phyloP scores from a whole-genome alignment of 2,113 vertebrate species.

The Noturus placidus region DNA sequence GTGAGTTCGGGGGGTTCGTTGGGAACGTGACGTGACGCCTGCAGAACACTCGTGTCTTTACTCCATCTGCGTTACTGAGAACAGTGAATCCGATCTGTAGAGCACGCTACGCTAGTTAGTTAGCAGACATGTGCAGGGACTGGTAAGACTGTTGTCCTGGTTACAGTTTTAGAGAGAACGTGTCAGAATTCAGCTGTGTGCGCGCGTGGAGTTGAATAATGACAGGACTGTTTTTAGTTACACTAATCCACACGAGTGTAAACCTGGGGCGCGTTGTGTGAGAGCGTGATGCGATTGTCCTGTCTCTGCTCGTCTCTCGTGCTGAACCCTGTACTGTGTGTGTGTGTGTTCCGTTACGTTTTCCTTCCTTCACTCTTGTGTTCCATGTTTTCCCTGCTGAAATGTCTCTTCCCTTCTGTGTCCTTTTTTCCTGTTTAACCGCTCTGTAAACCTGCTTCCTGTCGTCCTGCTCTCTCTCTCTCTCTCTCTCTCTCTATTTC shows the following conservation, averaged over 20 bases:
- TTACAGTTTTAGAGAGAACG: background rate
- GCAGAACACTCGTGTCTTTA: too few relatives aligned
- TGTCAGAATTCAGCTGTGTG: background rate
- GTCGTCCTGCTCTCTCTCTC: constrained; percentile 47
- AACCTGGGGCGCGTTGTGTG: too few relatives aligned
- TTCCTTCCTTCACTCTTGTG: constrained; percentile 9
- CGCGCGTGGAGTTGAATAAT: background rate
- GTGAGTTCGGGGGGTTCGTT: too few relatives aligned
- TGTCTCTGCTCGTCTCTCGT: background rate
- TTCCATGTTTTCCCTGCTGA: background rate
- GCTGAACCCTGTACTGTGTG: background rate
- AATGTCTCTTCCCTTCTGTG: constrained; percentile 20
- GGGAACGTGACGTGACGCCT: too few relatives aligned
- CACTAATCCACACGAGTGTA: background rate
- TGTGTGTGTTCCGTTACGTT: background rate
- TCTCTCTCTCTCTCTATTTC: constrained; percentile 59
- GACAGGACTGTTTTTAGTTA: background rate
- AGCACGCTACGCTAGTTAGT: background rate
- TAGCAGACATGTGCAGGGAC: background rate
- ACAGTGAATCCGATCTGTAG: background rate
- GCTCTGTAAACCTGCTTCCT: constrained; percentile 36
- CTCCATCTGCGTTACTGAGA: background rate
- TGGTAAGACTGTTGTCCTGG: background rate
- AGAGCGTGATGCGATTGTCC: background rate
- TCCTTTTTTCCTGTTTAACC: constrained; percentile 13